Evolutionary conservation across 2,888 invertebrate genomes (phyloP), one percentile per base, ranked within the genome.

Genomic region (Agriopis leucophaearia): DNA sequence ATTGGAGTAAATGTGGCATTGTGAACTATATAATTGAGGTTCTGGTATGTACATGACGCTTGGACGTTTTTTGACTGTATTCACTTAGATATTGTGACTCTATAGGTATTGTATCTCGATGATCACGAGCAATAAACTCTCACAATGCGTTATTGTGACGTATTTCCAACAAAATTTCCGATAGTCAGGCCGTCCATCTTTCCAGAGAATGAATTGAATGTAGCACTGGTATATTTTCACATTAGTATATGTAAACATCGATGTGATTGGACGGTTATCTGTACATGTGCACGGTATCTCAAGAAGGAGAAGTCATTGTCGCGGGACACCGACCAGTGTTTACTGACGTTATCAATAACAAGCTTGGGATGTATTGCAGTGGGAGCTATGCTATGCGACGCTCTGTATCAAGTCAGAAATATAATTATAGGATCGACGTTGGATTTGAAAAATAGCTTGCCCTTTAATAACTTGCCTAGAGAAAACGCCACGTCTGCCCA

Each of bases 281-380:
- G 78, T 77, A 76, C 81, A 81, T 85, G 82, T 84, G 84, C 82
- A 79, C 75, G 61, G 77, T 81, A 78, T 79, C 81, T 69, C 59
- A 57, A 72, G 78, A 79, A 76, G 77, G 77, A 90, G 79, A 78
- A 91, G 91, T 89, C 91, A 89, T 90, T 90, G 92, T 91, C 92
- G 88, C 90, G 85, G 82, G 78, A 83, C 86, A 87, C 87, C 90
- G 88, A 86, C 79, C 81, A 78, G 76, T 91, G 90, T 93, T 92
- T 91, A 89, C 89, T 73, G 78, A 81, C 86, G 86, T 92, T 92
- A 93, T 93, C 92, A 91, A 91, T 90, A 91, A 91, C 88, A 90
- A 61, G 70, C 42, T 16, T 62, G 48, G 72, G 62, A 51, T n/a
- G 75, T 66, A 48, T 15, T 69, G 63, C 70, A 86, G 75, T 69